A percentile compares a stretch with the other conserved stretches of the same genome.
These are phyloP conservation scores for Pantherophis guttatus DNA, from an alignment of 2,113 vertebrate genomes.

Conservation along the genomic window DNA sequence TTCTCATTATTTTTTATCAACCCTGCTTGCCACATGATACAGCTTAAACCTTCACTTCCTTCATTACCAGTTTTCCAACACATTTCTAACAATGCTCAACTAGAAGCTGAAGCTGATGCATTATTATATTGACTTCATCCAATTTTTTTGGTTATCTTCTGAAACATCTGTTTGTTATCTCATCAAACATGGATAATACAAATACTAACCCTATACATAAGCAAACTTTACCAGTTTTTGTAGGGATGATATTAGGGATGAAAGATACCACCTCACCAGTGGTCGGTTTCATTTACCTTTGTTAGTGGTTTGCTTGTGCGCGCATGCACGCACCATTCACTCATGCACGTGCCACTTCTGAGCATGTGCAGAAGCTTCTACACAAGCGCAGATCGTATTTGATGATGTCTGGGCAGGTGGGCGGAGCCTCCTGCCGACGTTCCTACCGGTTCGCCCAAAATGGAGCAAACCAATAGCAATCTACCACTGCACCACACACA, in stretches of 20 bases:
- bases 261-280: neutral
- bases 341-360: too few relatives aligned
- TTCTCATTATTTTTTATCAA: neutral
- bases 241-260: neutral
- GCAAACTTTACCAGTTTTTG: neutral
- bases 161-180: neutral
- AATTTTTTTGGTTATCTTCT: neutral
- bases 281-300: too few relatives aligned
- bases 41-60: neutral
- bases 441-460: too few relatives aligned
- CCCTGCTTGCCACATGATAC: neutral
- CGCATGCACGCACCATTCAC: too few relatives aligned
- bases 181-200: neutral
- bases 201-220: neutral
- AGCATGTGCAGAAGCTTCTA: too few relatives aligned
- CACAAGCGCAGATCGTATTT: too few relatives aligned
- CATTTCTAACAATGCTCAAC: neutral
- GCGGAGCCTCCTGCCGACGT: too few relatives aligned
- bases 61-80: neutral
- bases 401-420: too few relatives aligned
- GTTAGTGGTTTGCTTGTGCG: too few relatives aligned
- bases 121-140: neutral
- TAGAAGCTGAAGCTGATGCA: neutral
- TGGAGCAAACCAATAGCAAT: too few relatives aligned
- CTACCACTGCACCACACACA: neutral